Evolutionary conservation across 2,797 vertebrate species (phyloP), one percentile per base, ranked within the genome.

Genomic region (Harpagifer antarcticus): DNA sequence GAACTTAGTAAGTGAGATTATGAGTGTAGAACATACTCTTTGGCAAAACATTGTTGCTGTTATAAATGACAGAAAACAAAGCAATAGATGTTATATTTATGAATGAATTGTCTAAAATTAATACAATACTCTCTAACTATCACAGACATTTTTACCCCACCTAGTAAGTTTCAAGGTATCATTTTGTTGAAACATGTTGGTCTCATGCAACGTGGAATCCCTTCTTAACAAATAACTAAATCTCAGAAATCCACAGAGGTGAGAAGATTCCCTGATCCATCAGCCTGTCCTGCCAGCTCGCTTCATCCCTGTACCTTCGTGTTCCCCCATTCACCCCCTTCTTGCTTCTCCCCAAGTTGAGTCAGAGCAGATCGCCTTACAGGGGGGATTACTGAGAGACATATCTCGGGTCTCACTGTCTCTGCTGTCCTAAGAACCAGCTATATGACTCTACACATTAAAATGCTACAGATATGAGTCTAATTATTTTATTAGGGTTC

Each of bases 281-380:
- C 9, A 43, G 31, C 23, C 37, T 9, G 43, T 77, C 49, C n/a
- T 42, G 50, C 42, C 31, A 19, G 50, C 55, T 10, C 0, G 5
- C 7, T 40, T 42, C 13, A 48, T 20, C 23, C 52, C 5, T 15
- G 15, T 48, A 31, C 56, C 23, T 20, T 40, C 43, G 17, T 3
- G 3, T n/a, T 16, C 5, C 43, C 44, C 27, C 3, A 20, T 45
- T 60, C 9, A 71, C 56, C 48, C 60, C 9, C 20, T 48, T 60
- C n/a, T 12, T 50, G 33, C 58, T 27, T 27, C 42, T 43, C 59
- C 56, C 42, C 9, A n/a, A 45, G n/a, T 61, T 82, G 27, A 61
- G 42, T 63, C 5, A 1, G 17, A 56, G 2, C 60, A 68, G 76
- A 75, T 87, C n/a, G 15, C 62, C 69, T 92, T 89, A 82, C 87